Base-by-base conservation (phyloP, 2,113 vertebrate genomes). In the Pampusana beccarii region DNA sequence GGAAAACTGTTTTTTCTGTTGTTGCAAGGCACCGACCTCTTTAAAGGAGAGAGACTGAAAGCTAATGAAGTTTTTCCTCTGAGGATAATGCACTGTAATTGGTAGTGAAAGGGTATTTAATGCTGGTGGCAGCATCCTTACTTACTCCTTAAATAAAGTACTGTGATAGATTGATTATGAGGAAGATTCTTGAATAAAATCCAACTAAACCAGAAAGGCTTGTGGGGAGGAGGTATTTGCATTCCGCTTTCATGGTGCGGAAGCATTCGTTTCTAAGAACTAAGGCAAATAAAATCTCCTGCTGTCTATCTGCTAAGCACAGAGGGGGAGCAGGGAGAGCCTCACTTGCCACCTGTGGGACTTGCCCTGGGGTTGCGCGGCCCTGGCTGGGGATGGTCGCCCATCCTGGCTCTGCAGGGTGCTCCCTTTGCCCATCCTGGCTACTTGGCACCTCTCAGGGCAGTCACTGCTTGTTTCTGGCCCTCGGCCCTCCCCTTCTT, bases 81-180 rank as follows among this genome's bases (percentile, higher is more conserved):
- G 69, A 93, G 84, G 83, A 87, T 93, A 93, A 66, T 84, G 29
- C 54, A 36, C 18, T 93, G 1, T 82, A 58, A 77, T 70, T 87
- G 56, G 67, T 74, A 67, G 79, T 80, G 62, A 80, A 88, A 65
- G 3, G 13, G 13, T 66, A 50, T 94, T n/a, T 48, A 57, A 56
- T 56, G 56, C 26, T 53, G 48, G 9, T 40, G 51, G 58, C 75
- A 40, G 16, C 51, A 48, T 66, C 44, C 82, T 88, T 90, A 16
- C 70, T 83, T 95, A 46, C 29, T 88, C 42, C n/a, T 93, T 62
- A 94, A 70, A 80, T 94, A 9, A 94, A 64, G 46, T 89, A 36
- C 73, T 89, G 31, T 56, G 64, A 42, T 64, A n/a, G 19, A 36
- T 38, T 89, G 62, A 46, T 65, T 69, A 28, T 91, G 75, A 86